phyloP scores from a whole-genome alignment of 1,140 invertebrate genomes.

The Drosophila miranda region DNA sequence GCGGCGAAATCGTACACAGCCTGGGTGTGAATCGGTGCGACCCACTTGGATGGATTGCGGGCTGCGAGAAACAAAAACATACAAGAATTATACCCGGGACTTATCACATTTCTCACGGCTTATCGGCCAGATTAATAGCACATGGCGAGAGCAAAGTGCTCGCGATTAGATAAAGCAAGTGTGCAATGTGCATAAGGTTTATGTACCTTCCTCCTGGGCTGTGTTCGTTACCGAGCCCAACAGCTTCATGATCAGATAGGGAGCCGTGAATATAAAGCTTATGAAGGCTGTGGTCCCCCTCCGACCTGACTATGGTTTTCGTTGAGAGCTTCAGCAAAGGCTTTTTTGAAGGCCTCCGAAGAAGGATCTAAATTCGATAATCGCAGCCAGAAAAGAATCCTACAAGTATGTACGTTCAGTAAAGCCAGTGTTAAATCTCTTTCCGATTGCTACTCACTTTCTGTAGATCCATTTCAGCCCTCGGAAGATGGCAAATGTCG shows the following conservation, averaged over 20 bases:
- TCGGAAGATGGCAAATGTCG: conserved; percentile 91
- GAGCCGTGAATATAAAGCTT: conserved; percentile 92
- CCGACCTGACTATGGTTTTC: conserved; percentile 58
- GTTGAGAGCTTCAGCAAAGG: conserved; percentile 83
- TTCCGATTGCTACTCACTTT: conserved; percentile 82
- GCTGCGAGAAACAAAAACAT: conserved; percentile 81
- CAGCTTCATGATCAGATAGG: conserved; percentile 95
- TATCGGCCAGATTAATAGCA: conserved; percentile 46
- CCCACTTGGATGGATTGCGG: conserved; percentile 87
- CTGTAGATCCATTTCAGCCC: conserved; percentile 90
- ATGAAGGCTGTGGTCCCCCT: conserved; percentile 85
- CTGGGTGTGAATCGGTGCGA: conserved; percentile 88
- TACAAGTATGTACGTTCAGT: conserved; percentile 18
- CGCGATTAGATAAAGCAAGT: conserved; percentile 74
- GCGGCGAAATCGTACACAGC: conserved; percentile 91
- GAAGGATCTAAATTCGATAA: conserved; percentile 76
- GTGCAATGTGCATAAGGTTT: conserved; percentile 58
- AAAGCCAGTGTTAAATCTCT: not conserved
- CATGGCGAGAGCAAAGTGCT: conserved; percentile 61
- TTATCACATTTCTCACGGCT: conserved; percentile 45
- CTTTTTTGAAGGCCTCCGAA: conserved; percentile 85
- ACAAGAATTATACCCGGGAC: conserved; percentile 28
- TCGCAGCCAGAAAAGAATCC: conserved; percentile 72
- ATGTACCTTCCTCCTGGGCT: conserved; percentile 84
- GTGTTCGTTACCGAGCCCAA: conserved; percentile 85